Conservation (phyloP, 2,113 vertebrate species). For the Glaucomys volans region DNA sequence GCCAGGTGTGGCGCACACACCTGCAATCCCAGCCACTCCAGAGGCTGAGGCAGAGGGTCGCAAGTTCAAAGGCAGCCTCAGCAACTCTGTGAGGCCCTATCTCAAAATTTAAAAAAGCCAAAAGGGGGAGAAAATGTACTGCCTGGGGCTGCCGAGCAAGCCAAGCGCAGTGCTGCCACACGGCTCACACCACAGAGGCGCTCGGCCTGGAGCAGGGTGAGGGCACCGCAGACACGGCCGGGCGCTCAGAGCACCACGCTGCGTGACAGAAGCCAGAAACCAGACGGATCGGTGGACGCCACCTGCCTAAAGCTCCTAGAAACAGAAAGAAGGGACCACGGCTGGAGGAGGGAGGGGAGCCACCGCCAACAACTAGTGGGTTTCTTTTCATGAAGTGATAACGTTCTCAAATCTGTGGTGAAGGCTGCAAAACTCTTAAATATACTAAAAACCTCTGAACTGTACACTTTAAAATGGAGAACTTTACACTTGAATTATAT, state of each 20-base stretch:
- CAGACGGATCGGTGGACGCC: accelerated
- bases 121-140: neutral
- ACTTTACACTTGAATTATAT: no score
- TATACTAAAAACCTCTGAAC: neutral
- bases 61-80: no score
- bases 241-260: neutral
- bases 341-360: neutral
- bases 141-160: neutral
- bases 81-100: no score
- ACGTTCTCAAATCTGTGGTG: neutral
- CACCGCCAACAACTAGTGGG: neutral
- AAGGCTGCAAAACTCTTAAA: neutral
- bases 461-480: neutral
- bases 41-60: no score
- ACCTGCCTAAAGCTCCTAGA: neutral
- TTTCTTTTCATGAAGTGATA: neutral
- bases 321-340: neutral
- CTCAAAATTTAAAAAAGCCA: neutral
- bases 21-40: no score
- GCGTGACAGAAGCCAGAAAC: accelerated
- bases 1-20: neutral
- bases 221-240: neutral
- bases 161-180: accelerated
- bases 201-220: neutral
- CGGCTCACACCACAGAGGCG: no score